A percentile compares a stretch with the other conserved stretches of the same genome.
Evolutionary conservation across 2,888 invertebrate genomes (phyloP).

Genomic region (Leptodirus hochenwartii): DNA sequence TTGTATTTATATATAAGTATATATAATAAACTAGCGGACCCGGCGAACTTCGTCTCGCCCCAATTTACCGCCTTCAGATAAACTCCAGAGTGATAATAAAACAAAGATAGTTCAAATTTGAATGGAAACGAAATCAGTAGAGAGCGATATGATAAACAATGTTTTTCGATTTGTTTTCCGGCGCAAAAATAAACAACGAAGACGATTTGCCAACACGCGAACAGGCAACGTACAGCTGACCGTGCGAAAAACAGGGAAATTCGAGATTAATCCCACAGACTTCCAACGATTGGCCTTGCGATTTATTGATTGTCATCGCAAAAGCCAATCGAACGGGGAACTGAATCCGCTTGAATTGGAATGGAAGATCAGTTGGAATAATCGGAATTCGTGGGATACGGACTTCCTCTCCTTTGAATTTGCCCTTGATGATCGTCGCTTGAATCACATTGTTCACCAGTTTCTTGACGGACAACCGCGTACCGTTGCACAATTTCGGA

Average conservation of each 20-base stretch:
- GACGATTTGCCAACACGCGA: constrained; percentile 15
- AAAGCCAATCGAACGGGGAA: constrained; percentile 18
- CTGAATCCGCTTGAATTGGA: constrained; percentile 16
- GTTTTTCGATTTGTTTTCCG: too few relatives aligned
- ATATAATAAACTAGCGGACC: too few relatives aligned
- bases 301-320: constrained; percentile 21
- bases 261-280: constrained; percentile 19
- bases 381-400: constrained; percentile 19
- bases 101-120: too few relatives aligned
- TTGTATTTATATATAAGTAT: too few relatives aligned
- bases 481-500: constrained; percentile 16
- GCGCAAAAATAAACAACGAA: too few relatives aligned
- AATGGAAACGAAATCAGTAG: too few relatives aligned
- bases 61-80: too few relatives aligned
- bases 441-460: constrained; percentile 17
- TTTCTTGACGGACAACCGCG: constrained; percentile 14
- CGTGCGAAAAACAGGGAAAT: constrained; percentile 20
- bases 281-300: constrained; percentile 21
- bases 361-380: constrained; percentile 16
- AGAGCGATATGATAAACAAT: too few relatives aligned
- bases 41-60: too few relatives aligned
- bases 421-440: constrained; percentile 16
- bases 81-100: too few relatives aligned
- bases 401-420: constrained; percentile 15
- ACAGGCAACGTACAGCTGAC: constrained; percentile 21